Evolutionary conservation across 2,113 vertebrate genomes (phyloP).

Genomic region (Jaculus jaculus): DNA sequence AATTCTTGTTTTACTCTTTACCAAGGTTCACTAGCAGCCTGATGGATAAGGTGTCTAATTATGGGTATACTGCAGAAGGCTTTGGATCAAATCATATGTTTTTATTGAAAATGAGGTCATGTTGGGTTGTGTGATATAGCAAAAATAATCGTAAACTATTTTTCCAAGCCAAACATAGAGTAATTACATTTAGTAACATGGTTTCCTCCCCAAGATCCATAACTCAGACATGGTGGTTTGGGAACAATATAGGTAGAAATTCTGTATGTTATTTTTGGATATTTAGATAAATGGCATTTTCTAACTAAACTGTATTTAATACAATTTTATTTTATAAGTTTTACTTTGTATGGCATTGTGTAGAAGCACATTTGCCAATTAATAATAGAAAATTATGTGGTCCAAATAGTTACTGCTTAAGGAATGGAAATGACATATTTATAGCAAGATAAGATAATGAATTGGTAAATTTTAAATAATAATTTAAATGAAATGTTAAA

Average conservation of each 20-base stretch:
- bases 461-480: neutral
- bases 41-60: slow-evolving; percentile 71
- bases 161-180: slow-evolving; percentile 74
- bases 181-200: slow-evolving; percentile 76
- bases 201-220: slow-evolving; percentile 70
- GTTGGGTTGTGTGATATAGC: slow-evolving; percentile 69
- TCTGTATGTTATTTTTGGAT: slow-evolving; percentile 73
- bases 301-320: slow-evolving; percentile 54
- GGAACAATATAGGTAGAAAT: slow-evolving; percentile 64
- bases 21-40: slow-evolving; percentile 55
- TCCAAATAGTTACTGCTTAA: slow-evolving; percentile 15
- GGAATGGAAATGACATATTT: neutral
- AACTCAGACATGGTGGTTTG: slow-evolving; percentile 68
- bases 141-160: slow-evolving; percentile 78
- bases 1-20: slow-evolving; percentile 79
- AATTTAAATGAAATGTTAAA: slow-evolving; percentile 13
- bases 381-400: slow-evolving; percentile 46
- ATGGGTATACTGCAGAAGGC: slow-evolving; percentile 61
- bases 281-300: slow-evolving; percentile 65
- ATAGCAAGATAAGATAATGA: neutral
- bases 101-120: slow-evolving; percentile 78
- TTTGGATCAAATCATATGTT: slow-evolving; percentile 69
- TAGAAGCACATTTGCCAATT: slow-evolving; percentile 43
- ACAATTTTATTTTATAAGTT: slow-evolving; percentile 58
- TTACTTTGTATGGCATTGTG: slow-evolving; percentile 29